A percentile compares a stretch with the other conserved stretches of the same genome.
Evolutionary conservation across 2,888 invertebrate species (phyloP).

Genomic region (Pseudolycoriella hygida): DNA sequence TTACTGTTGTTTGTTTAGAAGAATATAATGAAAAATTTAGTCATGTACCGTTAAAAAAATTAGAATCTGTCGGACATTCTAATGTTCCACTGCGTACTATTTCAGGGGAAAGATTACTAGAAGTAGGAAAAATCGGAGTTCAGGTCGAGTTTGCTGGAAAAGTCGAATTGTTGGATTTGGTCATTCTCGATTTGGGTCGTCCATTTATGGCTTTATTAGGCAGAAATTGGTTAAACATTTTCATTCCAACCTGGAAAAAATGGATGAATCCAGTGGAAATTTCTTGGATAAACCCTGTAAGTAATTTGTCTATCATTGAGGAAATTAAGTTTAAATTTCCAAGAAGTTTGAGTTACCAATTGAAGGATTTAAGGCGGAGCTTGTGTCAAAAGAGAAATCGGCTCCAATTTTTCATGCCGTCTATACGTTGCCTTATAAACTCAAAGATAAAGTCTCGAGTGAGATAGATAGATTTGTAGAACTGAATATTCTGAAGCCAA

Average conservation of each 20-base stretch:
- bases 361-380: background rate
- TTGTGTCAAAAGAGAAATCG: background rate
- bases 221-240: background rate
- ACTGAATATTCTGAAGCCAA: background rate
- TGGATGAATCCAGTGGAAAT: no score
- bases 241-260: background rate
- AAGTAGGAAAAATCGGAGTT: no score
- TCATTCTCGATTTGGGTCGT: background rate
- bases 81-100: no score
- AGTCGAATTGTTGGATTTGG: background rate
- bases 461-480: background rate
- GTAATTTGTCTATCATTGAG: no score
- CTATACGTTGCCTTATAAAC: background rate
- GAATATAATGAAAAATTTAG: no score
- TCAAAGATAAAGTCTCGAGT: background rate
- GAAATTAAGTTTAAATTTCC: background rate
- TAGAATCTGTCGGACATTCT: no score
- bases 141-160: no score
- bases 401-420: background rate
- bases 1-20: no score
- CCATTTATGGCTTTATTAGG: background rate
- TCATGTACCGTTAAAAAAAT: no score
- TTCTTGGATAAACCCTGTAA: no score
- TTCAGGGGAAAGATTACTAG: no score
- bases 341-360: background rate